phyloP scores from a whole-genome alignment of 64 coral and sea anemone genomes.

The Dendrophyllia cribrosa region DNA sequence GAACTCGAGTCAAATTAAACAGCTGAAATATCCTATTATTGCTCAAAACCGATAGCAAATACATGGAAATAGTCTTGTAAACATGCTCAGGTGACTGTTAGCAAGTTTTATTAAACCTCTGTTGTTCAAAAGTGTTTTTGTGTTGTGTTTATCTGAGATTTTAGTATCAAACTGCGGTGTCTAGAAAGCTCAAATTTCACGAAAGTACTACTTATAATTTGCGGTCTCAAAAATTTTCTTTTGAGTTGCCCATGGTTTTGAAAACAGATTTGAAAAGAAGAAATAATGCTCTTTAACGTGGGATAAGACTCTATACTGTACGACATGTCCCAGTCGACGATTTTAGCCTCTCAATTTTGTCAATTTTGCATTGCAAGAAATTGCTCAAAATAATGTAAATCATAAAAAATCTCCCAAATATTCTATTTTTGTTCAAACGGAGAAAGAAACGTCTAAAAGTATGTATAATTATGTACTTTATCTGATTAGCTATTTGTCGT shows the following conservation, averaged over 20 bases:
- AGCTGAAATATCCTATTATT: too few species aligned
- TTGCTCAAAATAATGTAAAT: neutral
- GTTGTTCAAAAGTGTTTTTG: neutral
- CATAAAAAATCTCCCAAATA: neutral
- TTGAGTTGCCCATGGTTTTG: too few species aligned
- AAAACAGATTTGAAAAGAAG: too few species aligned
- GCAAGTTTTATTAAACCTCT: neutral
- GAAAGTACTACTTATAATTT: neutral
- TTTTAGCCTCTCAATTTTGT: slow-evolving; percentile 2
- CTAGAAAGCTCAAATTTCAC: neutral
- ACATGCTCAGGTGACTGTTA: neutral
- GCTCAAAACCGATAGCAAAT: too few species aligned
- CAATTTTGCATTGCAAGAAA: neutral
- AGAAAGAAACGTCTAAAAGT: neutral
- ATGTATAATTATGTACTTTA: neutral
- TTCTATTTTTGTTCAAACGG: neutral
- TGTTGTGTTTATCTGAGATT: neutral
- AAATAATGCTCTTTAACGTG: too few species aligned
- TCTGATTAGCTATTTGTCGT: neutral
- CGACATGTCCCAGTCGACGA: neutral
- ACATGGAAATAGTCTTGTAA: neutral
- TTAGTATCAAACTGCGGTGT: neutral
- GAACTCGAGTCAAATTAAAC: too few species aligned
- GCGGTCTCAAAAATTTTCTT: neutral
- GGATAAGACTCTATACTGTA: too few species aligned